Evolutionary conservation across 1,140 invertebrate genomes (phyloP), one percentile per base, ranked within the genome.

Genomic region (Drosophila saltans): DNA sequence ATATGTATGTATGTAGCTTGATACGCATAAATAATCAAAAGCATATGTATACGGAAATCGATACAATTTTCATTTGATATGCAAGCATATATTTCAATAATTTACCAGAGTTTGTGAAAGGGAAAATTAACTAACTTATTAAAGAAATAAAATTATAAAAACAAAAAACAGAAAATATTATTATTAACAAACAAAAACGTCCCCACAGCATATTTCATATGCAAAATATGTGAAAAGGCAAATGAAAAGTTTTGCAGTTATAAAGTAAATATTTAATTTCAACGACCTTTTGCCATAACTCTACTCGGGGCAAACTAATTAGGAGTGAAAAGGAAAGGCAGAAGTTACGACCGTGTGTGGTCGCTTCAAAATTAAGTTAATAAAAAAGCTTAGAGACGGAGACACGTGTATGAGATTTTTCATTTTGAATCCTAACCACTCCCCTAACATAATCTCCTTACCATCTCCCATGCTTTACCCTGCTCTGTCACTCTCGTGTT

Each of bases 181-280:
- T 60, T 39, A 30, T 28, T 65, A 69, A 61, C 70, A 57, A 66
- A 60, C 62, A 55, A 41, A 57, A 52, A 3, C 3, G 1, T 9
- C 39, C 1, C 45, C 2, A 26, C 45, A 10, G 16, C 56, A 43
- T 73, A 85, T 85, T 75, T 75, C 55, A 59, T 69, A 70, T 76
- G 76, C 69, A 67, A 60, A 70, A 79, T 70, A 78, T 76, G 62
- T 56, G 52, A 67, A 69, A 57, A 43, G 67, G 30, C 5, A 68
- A 78, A 80, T 62, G 58, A 57, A 66, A 77, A 77, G 71, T 72
- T 72, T 78, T 52, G 58, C 45, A 57, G 52, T 66, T 74, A 58
- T 64, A 70, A 57, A 43, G 65, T 86, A 83, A 88, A 86, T 86
- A 83, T 80, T 88, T 86, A 83, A 86, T 88, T 61, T 72, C 36